Evolutionary conservation across 1,140 invertebrate species (phyloP), one percentile per base, ranked within the genome.

Genomic region (Araneus ventricosus): DNA sequence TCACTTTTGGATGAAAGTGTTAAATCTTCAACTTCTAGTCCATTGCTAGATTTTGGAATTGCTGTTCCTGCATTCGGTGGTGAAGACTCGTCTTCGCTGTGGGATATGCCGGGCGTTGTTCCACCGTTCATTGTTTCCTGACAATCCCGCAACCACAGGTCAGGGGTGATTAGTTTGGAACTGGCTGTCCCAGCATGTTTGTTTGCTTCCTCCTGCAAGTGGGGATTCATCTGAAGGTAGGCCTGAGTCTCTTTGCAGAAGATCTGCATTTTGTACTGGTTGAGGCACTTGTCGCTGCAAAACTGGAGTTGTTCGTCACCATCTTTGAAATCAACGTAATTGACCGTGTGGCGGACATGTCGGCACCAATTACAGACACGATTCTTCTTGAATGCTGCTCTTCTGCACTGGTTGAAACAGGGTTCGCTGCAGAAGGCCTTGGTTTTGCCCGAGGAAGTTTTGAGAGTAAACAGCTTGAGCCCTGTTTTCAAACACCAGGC

Each of bases 231-330:
- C 95, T 98, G 97, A 63, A 98, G 96, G 95, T 98, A 98, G 7
- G 98, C 98, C 95, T 98, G 97, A 10, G 98, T 98, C 95, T 98
- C 98, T 45, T 97, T 97, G 95, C 98, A 98, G 95, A 99, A 99
- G 93, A 98, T 98, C 95, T 98, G 98, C 98, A 99, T 98, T 96
- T 99, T 99, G 96, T 98, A 99, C 95, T 98, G 98, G 95, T 98
- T 98, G 75, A 99, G 96, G 95, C 98, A 99, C 96, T 98, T 99
- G 95, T 98, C 97, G 90, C 98, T 96, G 95, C 96, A 97, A 94
- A 96, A 96, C 94, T 96, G 96, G 20, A 96, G 95, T 93, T 96
- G 96, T n/a, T 95, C 95, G 59, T 96, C 96, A 0, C 96, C 96
- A 91, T 96, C 96, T 75, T 97, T 96, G 95, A 98, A 98, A 95